Conservation (phyloP, 1,140 invertebrate species). For the Heliconius nattereri region DNA sequence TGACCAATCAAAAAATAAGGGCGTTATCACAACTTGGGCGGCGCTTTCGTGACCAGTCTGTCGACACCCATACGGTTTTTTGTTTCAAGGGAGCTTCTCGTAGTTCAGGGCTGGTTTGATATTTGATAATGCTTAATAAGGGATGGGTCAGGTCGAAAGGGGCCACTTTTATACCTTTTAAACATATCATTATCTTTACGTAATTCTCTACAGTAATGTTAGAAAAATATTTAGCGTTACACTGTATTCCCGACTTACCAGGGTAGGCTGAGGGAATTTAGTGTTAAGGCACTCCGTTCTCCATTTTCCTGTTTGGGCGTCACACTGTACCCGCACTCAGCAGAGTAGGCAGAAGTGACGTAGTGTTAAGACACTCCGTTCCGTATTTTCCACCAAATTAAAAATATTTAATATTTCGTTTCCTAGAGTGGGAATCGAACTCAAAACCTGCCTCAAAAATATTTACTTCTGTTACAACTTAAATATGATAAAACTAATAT, state of each 20-base stretch:
- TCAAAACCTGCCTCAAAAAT: neutral
- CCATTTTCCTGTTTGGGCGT: too few relatives aligned
- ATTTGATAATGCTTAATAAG: neutral
- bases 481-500: neutral
- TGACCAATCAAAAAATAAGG: slow-evolving; percentile 54
- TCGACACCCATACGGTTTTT: slow-evolving; percentile 19
- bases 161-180: neutral
- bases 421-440: too few relatives aligned
- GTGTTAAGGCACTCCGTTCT: too few relatives aligned
- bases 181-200: neutral
- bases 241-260: too few relatives aligned
- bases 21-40: slow-evolving; percentile 57
- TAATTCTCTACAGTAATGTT: neutral
- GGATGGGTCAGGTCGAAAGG: neutral
- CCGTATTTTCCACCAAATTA: too few relatives aligned
- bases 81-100: slow-evolving; percentile 22
- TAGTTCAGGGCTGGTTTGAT: neutral
- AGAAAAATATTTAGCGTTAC: too few relatives aligned
- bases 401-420: too few relatives aligned
- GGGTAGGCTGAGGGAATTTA: too few relatives aligned
- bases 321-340: too few relatives aligned
- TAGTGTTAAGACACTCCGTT: too few relatives aligned
- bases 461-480: neutral
- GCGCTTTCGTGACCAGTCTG: slow-evolving; percentile 42
- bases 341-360: too few relatives aligned